Base-by-base conservation (phyloP, 2,888 invertebrate species). In the Halictus ligatus region DNA sequence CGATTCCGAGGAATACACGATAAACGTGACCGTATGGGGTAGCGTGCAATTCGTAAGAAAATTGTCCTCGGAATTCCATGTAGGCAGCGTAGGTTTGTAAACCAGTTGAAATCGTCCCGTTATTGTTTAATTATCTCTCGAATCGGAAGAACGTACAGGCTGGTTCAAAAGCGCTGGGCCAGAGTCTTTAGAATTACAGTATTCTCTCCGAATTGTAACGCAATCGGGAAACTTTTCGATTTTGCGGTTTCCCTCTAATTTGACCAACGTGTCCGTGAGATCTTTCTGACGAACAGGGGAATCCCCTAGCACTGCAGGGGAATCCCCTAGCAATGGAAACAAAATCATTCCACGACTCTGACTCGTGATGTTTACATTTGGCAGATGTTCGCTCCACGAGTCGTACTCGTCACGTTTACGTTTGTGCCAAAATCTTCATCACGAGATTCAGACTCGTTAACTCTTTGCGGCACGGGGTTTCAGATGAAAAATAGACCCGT, bases 1-100 rank as follows among this genome's bases (percentile, higher is more conserved):
- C 87, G 98, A 98, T 95, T 97, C 98, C 0, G 96, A 96, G 29
- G 94, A 96, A 1, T 97, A 97, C 93, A 97, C 97, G 8, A 97
- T 98, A 74, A 98, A 98, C 93, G 97, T 97, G 25, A 97, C 97
- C 85, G 97, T 96, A 86, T 98, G 98, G 98, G 98, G 98, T 5
- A 96, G 96, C 7, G 96, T 96, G 82, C 96, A 96, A 88, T 97
- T 96, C 91, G 95, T 98, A 35, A 95, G 96, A 67, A 96, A 96
- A 80, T 96, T 97, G 88, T 96, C 97, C 90, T 96, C 96, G 85
- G 96, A 96, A 90, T 97, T 97, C 94, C 96, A 96, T 75, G 96
- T 97, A 8, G 97, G 98, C 40, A 97, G 97, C 94, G 96, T 97
- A 80, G 97, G 97, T 97, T 95, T 94, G 95, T 92, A 64, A 64